Conservation (phyloP, 2,888 invertebrate species). For the Pogonocherus hispidulus region DNA sequence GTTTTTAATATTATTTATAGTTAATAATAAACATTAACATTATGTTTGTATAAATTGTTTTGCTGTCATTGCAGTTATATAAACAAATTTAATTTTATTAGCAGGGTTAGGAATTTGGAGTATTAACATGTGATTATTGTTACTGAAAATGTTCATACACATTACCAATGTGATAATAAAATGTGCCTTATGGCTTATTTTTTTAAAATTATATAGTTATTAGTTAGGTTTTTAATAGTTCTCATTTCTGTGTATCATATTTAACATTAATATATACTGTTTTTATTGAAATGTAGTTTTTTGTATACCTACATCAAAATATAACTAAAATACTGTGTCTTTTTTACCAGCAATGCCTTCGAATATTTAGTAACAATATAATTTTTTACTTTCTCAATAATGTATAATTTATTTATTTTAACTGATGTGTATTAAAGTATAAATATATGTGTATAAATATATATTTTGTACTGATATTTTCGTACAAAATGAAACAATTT, state of each 20-base stretch:
- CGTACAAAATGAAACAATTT: too few species aligned
- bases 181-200: slow-evolving; percentile 45
- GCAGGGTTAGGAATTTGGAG: slow-evolving; percentile 40
- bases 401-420: too few species aligned
- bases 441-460: too few species aligned
- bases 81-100: neutral
- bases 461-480: too few species aligned
- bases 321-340: too few species aligned
- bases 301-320: too few species aligned
- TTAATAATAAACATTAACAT: neutral
- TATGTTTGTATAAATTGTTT: neutral
- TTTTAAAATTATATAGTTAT: slow-evolving; percentile 22
- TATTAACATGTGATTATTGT: slow-evolving; percentile 46
- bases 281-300: slow-evolving; percentile 7
- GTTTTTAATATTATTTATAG: neutral
- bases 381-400: too few species aligned
- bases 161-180: slow-evolving; percentile 51
- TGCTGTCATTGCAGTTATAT: neutral
- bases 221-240: neutral
- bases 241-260: slow-evolving; percentile 20
- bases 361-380: too few species aligned
- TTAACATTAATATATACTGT: slow-evolving; percentile 28
- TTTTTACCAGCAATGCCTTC: too few species aligned
- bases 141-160: slow-evolving; percentile 36
- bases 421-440: too few species aligned